Percentiles rank a stretch among this genome's conserved stretches.
Conservation (phyloP, 2,888 invertebrate species). For the Laspeyria flexula region DNA sequence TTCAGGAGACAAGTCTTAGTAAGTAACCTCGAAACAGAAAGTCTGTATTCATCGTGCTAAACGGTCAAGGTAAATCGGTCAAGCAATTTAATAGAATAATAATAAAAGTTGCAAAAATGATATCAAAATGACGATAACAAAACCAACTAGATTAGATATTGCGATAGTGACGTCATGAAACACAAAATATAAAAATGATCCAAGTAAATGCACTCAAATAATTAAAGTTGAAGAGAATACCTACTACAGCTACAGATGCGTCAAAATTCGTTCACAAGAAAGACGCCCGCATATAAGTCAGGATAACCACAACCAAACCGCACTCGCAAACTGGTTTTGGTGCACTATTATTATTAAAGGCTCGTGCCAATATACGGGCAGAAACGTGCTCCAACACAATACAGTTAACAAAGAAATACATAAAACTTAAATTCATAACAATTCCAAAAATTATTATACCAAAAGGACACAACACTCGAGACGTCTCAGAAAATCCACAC, state of each 20-base stretch:
- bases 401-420: conserved; percentile 71
- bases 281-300: conserved; percentile 78
- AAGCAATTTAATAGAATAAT: conserved; percentile 45
- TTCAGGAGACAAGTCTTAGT: conserved; percentile 62
- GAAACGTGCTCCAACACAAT: conserved; percentile 71
- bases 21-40: conserved; percentile 77
- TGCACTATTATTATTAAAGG: conserved; percentile 85
- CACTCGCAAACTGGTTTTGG: conserved; percentile 83
- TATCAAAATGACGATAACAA: conserved; percentile 44
- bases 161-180: conserved; percentile 37
- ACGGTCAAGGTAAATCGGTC: conserved; percentile 77
- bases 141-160: conserved; percentile 34
- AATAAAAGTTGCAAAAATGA: conserved; percentile 35
- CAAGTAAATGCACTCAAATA: conserved; percentile 36
- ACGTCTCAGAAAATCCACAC: conserved; percentile 68
- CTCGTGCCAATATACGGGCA: conserved; percentile 81
- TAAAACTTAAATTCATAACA: conserved; percentile 61
- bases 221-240: conserved; percentile 44
- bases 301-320: conserved; percentile 80
- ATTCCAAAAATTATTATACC: conserved; percentile 73
- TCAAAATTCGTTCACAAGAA: conserved; percentile 70
- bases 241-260: conserved; percentile 50
- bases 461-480: conserved; percentile 79
- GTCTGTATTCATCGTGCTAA: conserved; percentile 60
- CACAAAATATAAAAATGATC: conserved; percentile 26